A percentile compares a stretch with the other conserved stretches of the same genome.
phyloP scores from a whole-genome alignment of 2,888 invertebrate genomes.

The Teleiodes luculella region DNA sequence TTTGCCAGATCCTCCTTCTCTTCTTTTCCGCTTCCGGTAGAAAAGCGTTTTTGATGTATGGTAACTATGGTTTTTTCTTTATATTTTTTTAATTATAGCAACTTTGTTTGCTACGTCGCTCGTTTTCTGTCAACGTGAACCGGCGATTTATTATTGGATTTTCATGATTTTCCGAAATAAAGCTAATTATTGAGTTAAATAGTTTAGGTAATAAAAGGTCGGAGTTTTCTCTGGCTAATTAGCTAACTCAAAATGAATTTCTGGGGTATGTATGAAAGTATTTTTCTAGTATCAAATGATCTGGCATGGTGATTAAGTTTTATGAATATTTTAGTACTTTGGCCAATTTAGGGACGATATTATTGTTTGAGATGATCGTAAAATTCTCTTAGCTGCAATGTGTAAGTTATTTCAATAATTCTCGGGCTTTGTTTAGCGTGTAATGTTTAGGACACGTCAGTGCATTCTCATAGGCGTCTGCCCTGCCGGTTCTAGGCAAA shows the following conservation, averaged over 20 bases:
- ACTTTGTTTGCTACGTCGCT: constrained; percentile 55
- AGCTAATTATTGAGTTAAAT: constrained; percentile 20
- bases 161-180: constrained; percentile 23
- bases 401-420: background rate
- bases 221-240: constrained; percentile 28
- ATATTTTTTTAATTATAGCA: constrained; percentile 24
- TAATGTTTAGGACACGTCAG: constrained; percentile 55
- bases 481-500: background rate
- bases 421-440: background rate
- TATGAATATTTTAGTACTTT: constrained; percentile 1
- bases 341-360: background rate
- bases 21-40: background rate
- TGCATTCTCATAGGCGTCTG: constrained; percentile 24
- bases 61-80: background rate
- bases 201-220: constrained; percentile 18
- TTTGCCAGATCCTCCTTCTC: background rate
- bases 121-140: constrained; percentile 50
- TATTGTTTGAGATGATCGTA: background rate
- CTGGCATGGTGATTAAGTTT: constrained; percentile 13
- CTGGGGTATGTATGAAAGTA: constrained; percentile 41
- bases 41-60: background rate
- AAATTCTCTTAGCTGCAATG: background rate
- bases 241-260: constrained; percentile 42
- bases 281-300: constrained; percentile 14
- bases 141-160: constrained; percentile 28